Conservation (phyloP, 92 coral and sea anemone genomes). For the Parazoanthus swiftii region DNA sequence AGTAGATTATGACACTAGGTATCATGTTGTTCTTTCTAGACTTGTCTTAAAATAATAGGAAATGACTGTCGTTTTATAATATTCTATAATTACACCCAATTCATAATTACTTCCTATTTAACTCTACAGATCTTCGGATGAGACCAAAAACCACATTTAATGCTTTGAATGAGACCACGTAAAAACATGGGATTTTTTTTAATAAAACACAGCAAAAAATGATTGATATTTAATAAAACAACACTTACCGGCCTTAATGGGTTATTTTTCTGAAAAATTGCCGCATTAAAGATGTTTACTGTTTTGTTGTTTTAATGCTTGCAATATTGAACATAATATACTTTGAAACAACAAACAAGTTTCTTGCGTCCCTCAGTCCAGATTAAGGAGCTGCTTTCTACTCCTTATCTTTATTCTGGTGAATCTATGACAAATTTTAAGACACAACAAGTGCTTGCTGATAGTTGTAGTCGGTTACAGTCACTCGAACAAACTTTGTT, state of each 20-base stretch:
- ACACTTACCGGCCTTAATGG: background rate
- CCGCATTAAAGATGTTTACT: background rate
- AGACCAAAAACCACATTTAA: background rate
- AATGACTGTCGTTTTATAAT: background rate
- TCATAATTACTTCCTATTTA: background rate
- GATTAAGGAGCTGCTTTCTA: background rate
- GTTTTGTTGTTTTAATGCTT: too few relatives aligned
- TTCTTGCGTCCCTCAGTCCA: background rate
- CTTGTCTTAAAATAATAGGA: background rate
- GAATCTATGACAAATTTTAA: background rate
- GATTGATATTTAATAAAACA: background rate
- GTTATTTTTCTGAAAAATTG: too few relatives aligned
- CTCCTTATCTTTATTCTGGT: background rate
- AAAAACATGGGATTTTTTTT: background rate
- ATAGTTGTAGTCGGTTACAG: too few relatives aligned
- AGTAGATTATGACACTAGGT: too few relatives aligned
- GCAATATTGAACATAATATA: too few relatives aligned
- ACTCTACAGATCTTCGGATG: background rate
- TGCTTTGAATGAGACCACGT: background rate
- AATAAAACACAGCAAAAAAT: too few relatives aligned
- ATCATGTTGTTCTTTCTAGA: background rate
- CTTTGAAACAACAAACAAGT: too few relatives aligned
- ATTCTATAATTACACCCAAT: background rate
- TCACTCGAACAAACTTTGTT: too few relatives aligned
- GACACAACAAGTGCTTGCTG: too few relatives aligned